phyloP scores from a whole-genome alignment of 2,113 vertebrate genomes.

The Psilopogon haemacephalus region DNA sequence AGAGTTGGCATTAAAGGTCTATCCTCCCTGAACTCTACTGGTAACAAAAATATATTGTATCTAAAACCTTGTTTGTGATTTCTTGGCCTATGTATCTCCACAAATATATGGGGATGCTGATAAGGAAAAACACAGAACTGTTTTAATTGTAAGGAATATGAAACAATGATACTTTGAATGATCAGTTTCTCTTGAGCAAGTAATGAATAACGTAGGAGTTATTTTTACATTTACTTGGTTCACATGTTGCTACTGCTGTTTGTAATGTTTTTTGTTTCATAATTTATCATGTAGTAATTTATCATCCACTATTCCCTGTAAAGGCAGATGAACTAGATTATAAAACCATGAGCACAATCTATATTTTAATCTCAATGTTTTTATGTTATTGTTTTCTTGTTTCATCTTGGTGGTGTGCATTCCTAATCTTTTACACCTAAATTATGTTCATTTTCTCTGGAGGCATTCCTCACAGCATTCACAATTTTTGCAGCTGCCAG shows the following conservation, averaged over 20 bases:
- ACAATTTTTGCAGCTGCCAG: background rate
- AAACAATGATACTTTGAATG: background rate
- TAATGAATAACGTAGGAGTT: background rate
- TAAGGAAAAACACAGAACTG: background rate
- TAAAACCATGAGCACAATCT: background rate
- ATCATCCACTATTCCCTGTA: background rate
- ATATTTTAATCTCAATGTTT: background rate
- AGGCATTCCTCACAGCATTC: background rate
- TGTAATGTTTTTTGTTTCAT: background rate
- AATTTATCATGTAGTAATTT: background rate
- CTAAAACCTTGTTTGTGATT: background rate
- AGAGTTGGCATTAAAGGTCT: background rate
- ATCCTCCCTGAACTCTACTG: background rate
- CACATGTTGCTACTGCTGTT: background rate
- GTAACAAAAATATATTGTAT: background rate
- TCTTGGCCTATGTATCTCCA: background rate
- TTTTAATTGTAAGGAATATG: background rate
- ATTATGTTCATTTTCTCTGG: conserved; percentile 21
- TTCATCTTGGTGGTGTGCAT: background rate
- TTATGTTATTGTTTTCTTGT: background rate
- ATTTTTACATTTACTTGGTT: background rate
- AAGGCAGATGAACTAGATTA: background rate
- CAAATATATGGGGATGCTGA: background rate
- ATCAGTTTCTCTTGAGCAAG: background rate
- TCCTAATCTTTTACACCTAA: background rate